phyloP scores from a whole-genome alignment of 1,140 invertebrate species.

The Neotoxoptera formosana region DNA sequence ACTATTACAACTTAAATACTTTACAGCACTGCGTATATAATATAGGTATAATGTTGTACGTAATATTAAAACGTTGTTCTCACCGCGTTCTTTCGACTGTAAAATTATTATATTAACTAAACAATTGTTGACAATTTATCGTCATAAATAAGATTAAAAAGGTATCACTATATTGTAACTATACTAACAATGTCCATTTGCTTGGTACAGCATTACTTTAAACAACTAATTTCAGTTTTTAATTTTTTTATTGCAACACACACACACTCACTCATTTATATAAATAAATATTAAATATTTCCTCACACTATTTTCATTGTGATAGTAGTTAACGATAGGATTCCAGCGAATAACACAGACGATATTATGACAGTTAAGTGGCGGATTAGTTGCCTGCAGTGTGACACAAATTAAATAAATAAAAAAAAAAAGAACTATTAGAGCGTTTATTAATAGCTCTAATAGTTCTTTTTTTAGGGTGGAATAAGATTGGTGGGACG shows the following conservation, averaged over 20 bases:
- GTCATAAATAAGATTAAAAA: background rate
- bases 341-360: background rate
- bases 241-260: background rate
- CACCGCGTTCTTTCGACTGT: too few relatives aligned
- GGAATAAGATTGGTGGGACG: background rate
- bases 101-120: background rate
- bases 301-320: background rate
- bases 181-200: background rate
- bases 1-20: too few relatives aligned
- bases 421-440: background rate
- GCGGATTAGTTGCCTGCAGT: background rate
- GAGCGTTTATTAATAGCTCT: background rate
- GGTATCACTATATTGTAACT: background rate
- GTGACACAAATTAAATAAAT: background rate
- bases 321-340: background rate
- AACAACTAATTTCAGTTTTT: background rate
- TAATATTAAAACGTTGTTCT: too few relatives aligned
- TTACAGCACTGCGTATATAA: too few relatives aligned
- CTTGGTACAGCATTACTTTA: background rate
- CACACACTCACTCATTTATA: background rate
- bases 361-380: background rate
- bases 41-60: too few relatives aligned
- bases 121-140: background rate
- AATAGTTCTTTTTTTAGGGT: too few relatives aligned
- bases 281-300: background rate